Evolutionary conservation across 1,140 invertebrate species (phyloP), one percentile per base, ranked within the genome.

Genomic region (Ditylenchus dipsaci): DNA sequence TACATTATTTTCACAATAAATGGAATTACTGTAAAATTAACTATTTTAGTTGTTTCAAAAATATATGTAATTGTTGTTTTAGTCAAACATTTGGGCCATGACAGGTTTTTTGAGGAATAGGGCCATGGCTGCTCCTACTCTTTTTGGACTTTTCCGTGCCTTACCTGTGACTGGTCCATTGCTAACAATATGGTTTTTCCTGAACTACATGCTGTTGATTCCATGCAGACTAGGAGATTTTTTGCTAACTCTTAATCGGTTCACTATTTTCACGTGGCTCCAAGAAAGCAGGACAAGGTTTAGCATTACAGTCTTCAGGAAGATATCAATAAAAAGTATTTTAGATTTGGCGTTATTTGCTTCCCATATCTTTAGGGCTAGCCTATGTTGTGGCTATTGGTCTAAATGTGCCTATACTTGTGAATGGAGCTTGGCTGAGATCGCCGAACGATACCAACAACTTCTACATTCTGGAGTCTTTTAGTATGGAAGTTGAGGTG

Each of bases 181-280:
- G 23, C 49, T 53, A 21, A 53, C 49, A 21, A 21, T 17, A 8
- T 53, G 49, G 49, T 53, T 53, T 26, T 53, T 53, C 23, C 15
- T 53, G 15, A 53, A 53, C 49, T 53, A 53, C 15, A 53, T 53
- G 49, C 49, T 53, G 49, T 26, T 53, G 23, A 53, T 53, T 53
- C 49, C 49, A 5, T 19, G n/a, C n/a, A 3, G 49, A 53, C 23
- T 53, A 15, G 49, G 49, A 21, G n/a, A 53, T 53, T 53, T 53
- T 15, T 53, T 53, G 49, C 15, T 53, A 17, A 53, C 49, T 26
- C 23, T 53, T 8, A 53, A 53, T 53, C 49, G 49, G 8, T 53
- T 53, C 15, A 53, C 49, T 26, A 26, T 53, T 21, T 53, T 17
- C 15, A 26, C 8, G n/a, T 53, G 23, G 23, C 23, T 3, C n/a